Evolutionary conservation across 2,113 vertebrate genomes (phyloP), one percentile per base, ranked within the genome.

Genomic region (Cettia cetti): DNA sequence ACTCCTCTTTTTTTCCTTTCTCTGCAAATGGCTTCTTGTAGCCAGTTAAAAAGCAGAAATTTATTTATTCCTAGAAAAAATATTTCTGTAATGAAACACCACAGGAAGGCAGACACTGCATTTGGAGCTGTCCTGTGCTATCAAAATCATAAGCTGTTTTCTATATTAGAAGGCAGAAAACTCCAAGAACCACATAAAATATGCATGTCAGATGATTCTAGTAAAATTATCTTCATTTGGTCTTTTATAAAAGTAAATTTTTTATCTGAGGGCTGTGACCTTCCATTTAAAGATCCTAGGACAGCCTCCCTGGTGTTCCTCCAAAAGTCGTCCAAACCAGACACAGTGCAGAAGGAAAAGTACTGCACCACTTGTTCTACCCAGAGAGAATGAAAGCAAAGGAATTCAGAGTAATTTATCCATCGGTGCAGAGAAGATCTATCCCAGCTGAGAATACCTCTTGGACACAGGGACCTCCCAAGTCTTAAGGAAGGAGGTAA

Each of bases 401-500:
- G 31, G 27, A 89, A 78, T 63, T 56, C 31, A 63, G 37, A 70
- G 39, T 28, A 59, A 54, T 20, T 84, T 69, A 35, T 75, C 30
- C 0, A 0, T 31, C 4, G 2, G 4, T 40, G 42, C 24, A 35
- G 47, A 74, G 79, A 31, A 82, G 56, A 71, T 82, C 57, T 82
- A 23, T 59, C 33, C 47, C 15, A 61, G 66, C 49, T 92, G 45
- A 56, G 40, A 95, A 75, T 4, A 89, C n/a, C n/a, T 39, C 10
- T 9, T 2, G 2, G 72, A 65, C 40, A 44, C 10, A 10, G 2
- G 1, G 72, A 65, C 40, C 21, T 78, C 53, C 37, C 0, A 0
- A 44, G 17, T 27, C 44, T 49, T 64, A 54, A 69, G 61, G 77
- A 79, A 85, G 80, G 84, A 72, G 71, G 16, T 65, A 82, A 75